Conservation (phyloP, 2,888 invertebrate genomes). For the Rotaria magnacalcarata region DNA sequence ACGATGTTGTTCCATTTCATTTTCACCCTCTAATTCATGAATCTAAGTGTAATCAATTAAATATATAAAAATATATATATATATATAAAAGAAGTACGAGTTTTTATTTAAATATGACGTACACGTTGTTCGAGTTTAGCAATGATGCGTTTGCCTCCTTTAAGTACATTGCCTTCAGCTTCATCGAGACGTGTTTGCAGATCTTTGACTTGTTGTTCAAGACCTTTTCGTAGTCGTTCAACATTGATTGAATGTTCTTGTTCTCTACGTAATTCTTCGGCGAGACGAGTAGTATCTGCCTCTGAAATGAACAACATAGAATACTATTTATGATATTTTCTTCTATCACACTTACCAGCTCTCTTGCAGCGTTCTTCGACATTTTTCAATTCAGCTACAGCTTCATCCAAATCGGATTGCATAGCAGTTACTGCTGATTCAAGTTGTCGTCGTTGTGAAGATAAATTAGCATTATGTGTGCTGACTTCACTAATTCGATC, state of each 20-base stretch:
- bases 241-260: slow-evolving; percentile 97
- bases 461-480: slow-evolving; percentile 85
- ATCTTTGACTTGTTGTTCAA: slow-evolving; percentile 97
- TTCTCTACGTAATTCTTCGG: slow-evolving; percentile 96
- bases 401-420: slow-evolving; percentile 95
- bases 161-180: slow-evolving; percentile 91
- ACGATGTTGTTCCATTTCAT: slow-evolving; percentile 95
- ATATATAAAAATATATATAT: too few relatives aligned
- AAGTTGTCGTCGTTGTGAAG: slow-evolving; percentile 97
- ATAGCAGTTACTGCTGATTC: slow-evolving; percentile 96
- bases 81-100: slow-evolving; percentile 51
- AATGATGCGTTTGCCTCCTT: slow-evolving; percentile 98
- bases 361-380: slow-evolving; percentile 73
- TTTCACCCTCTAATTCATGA: slow-evolving; percentile 68
- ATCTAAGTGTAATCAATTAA: slow-evolving; percentile 49
- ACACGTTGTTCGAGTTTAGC: slow-evolving; percentile 84
- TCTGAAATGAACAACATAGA: not conserved
- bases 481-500: slow-evolving; percentile 94
- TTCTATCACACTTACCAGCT: slow-evolving; percentile 49
- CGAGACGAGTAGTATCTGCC: slow-evolving; percentile 81
- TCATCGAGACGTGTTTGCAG: slow-evolving; percentile 84
- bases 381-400: slow-evolving; percentile 95
- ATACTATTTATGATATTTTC: too few relatives aligned
- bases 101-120: slow-evolving; percentile 58
- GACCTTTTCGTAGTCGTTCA: slow-evolving; percentile 94